Evolutionary conservation across 2,797 vertebrate species (phyloP).

Genomic region (Cheirogaleus major): DNA sequence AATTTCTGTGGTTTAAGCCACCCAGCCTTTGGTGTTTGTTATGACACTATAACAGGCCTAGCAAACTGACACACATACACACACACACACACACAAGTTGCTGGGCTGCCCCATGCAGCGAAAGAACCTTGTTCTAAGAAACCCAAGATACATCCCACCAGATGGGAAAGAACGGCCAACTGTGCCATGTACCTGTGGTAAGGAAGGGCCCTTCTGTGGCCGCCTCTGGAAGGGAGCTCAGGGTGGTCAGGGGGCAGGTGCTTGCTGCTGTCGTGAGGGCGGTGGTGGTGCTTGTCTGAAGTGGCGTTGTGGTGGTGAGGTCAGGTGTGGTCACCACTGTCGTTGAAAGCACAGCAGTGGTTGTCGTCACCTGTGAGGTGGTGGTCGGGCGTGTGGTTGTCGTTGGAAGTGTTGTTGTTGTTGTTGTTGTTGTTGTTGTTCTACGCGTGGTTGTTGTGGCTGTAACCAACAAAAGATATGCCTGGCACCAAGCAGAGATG

Average conservation of each 20-base stretch:
- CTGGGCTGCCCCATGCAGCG: neutral
- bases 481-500: neutral
- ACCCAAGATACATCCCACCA: no score
- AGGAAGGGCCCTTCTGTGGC: neutral
- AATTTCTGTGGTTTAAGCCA: neutral
- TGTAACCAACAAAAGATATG: neutral
- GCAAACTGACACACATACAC: neutral
- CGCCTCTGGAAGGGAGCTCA: neutral
- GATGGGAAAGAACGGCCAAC: neutral
- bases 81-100: neutral
- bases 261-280: neutral
- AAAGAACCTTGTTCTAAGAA: neutral
- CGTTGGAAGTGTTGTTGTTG: neutral
- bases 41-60: neutral
- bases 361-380: neutral
- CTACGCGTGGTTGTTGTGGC: neutral
- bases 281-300: neutral
- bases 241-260: neutral
- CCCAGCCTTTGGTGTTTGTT: neutral
- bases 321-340: neutral
- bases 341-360: neutral
- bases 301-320: neutral
- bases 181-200: neutral
- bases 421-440: neutral
- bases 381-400: neutral